These are phyloP conservation scores for Drosophila triauraria DNA, from an alignment of 1,140 invertebrate genomes.

Conservation along the genomic window DNA sequence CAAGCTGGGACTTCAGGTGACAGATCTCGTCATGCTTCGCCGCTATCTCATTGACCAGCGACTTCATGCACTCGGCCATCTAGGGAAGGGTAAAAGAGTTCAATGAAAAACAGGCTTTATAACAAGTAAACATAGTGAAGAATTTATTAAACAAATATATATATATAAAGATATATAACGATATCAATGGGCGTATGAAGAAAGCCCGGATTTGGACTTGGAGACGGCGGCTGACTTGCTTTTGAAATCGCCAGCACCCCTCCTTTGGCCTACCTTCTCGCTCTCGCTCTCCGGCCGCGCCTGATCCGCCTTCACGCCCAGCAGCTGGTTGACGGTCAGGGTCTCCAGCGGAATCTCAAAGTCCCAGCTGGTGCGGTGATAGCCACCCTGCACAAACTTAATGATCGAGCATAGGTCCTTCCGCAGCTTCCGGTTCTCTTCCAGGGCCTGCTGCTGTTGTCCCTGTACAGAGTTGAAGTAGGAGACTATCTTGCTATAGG, in stretches of 20 bases:
- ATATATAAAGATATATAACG: neutral
- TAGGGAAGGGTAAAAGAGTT: constrained; percentile 23
- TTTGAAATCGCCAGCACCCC: neutral
- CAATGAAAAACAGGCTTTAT: neutral
- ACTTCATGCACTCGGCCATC: constrained; percentile 63
- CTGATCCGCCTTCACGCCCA: constrained; percentile 36
- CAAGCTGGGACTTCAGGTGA: constrained; percentile 58
- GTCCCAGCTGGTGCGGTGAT: constrained; percentile 58
- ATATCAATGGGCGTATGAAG: neutral
- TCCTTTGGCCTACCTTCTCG: constrained; percentile 64
- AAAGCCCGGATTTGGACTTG: neutral
- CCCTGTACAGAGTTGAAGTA: constrained; percentile 46
- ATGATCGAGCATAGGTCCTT: constrained; percentile 65
- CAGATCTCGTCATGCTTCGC: constrained; percentile 76
- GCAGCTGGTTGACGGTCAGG: constrained; percentile 51
- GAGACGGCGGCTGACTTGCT: neutral
- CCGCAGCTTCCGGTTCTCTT: constrained; percentile 62
- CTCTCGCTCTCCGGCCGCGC: constrained; percentile 49
- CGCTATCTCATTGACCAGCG: constrained; percentile 75
- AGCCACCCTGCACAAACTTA: constrained; percentile 61
- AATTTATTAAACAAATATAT: constrained; percentile 49
- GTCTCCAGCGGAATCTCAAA: constrained; percentile 60
- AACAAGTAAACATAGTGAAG: neutral
- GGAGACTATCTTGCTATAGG: constrained; percentile 47
- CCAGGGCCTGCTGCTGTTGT: constrained; percentile 51